phyloP scores from a whole-genome alignment of 2,113 vertebrate genomes.

The Boulengerochromis microlepis region DNA sequence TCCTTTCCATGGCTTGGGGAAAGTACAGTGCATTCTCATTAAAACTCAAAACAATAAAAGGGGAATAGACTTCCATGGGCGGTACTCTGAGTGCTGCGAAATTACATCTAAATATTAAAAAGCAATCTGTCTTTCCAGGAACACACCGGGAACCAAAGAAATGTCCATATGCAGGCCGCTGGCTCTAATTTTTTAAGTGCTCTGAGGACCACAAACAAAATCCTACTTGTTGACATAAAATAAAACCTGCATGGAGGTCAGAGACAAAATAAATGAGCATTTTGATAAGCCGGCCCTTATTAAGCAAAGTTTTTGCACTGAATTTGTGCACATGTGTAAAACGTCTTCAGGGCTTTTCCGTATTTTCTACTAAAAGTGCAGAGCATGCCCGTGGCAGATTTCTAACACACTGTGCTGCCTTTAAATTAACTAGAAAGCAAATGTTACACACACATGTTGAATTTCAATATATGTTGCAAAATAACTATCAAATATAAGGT shows the following conservation, averaged over 20 bases:
- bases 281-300: neutral
- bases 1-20: neutral
- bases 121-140: neutral
- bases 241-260: neutral
- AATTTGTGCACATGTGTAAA: neutral
- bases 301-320: neutral
- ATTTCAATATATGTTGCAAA: neutral
- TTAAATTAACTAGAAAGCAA: neutral
- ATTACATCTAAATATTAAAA: neutral
- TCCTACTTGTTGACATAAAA: neutral
- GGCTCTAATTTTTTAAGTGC: neutral
- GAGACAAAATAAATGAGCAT: neutral
- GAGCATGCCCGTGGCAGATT: neutral
- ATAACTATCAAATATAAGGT: neutral
- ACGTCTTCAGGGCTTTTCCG: neutral
- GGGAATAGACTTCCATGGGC: neutral
- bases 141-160: neutral
- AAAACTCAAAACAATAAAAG: neutral
- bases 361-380: neutral
- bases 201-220: neutral
- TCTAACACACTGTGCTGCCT: neutral
- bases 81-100: neutral
- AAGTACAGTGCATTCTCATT: neutral
- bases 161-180: neutral
- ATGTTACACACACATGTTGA: neutral